Percentiles rank a stretch among this genome's conserved stretches.
These are phyloP conservation scores for Babyrousa celebensis DNA, from an alignment of 2,797 vertebrate species.

Conservation along the genomic window DNA sequence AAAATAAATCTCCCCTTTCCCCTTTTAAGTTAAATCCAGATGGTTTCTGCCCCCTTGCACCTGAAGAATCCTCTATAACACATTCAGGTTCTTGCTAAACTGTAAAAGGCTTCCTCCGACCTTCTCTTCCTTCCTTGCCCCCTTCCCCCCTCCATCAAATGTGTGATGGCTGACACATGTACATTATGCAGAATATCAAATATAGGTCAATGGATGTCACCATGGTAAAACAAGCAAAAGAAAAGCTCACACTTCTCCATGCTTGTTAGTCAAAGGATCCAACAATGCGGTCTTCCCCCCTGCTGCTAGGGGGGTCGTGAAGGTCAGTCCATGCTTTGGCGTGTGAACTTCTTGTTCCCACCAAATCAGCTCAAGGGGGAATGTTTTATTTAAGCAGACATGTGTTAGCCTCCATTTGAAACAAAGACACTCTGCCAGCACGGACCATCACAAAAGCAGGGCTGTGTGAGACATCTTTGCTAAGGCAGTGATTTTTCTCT, in stretches of 20 bases:
- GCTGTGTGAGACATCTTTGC: conserved; percentile 64
- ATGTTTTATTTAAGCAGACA: conserved; percentile 74
- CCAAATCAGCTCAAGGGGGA: conserved; percentile 72
- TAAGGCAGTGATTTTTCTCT: conserved; percentile 35
- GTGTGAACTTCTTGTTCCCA: conserved; percentile 77
- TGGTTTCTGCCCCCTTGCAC: conserved; percentile 45
- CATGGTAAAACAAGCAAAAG: conserved; percentile 68
- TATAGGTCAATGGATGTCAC: conserved; percentile 80
- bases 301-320: not conserved
- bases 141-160: conserved; percentile 26
- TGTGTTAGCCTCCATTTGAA: conserved; percentile 75
- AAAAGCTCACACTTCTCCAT: conserved; percentile 59
- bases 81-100: conserved; percentile 30
- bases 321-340: conserved; percentile 69
- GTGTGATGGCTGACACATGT: conserved; percentile 48
- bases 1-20: conserved; percentile 49
- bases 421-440: conserved; percentile 66
- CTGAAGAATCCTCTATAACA: not conserved
- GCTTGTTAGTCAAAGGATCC: conserved; percentile 61
- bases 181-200: conserved; percentile 58
- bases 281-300: not conserved
- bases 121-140: not conserved
- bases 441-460: conserved; percentile 61
- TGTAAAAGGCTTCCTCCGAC: not conserved
- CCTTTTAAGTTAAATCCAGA: conserved; percentile 21